These are phyloP conservation scores for Zosterops pallidus DNA, from an alignment of 2,113 vertebrate genomes.

Conservation along the genomic window DNA sequence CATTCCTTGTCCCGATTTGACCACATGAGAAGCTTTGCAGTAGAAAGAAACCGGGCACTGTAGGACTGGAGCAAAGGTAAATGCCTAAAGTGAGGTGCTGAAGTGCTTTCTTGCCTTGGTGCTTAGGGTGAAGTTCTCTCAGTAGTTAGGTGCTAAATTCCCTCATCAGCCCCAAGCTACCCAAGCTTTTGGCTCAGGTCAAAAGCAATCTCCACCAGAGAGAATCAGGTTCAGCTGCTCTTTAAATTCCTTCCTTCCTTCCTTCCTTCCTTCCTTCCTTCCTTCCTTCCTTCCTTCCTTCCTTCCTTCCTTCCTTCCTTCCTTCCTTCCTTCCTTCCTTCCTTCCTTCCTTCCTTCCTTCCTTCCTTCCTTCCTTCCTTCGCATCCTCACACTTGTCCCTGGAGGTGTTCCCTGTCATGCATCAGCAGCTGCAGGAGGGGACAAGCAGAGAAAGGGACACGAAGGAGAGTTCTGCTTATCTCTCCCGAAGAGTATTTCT, in stretches of 20 bases:
- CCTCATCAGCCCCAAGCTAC: not conserved
- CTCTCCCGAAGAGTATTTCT: conserved; percentile 28
- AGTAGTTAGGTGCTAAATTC: not conserved
- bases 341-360: not conserved
- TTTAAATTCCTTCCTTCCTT: not conserved
- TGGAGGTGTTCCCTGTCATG: not conserved
- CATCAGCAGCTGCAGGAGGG: not conserved
- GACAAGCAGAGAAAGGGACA: not conserved
- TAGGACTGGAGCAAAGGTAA: not conserved
- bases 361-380: not conserved
- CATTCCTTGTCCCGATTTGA: not conserved
- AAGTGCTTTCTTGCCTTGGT: not conserved
- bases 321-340: not conserved
- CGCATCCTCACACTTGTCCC: not conserved
- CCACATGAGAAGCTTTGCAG: not conserved
- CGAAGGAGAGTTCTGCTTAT: not conserved
- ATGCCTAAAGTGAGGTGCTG: not conserved
- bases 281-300: not conserved
- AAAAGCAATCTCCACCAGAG: not conserved
- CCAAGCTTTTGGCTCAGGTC: not conserved
- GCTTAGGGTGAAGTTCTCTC: not conserved
- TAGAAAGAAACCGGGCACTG: not conserved
- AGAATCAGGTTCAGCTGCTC: not conserved
- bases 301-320: not conserved
- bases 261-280: not conserved